Conservation (phyloP, 2,888 invertebrate genomes). For the Agonopterix arenella region DNA sequence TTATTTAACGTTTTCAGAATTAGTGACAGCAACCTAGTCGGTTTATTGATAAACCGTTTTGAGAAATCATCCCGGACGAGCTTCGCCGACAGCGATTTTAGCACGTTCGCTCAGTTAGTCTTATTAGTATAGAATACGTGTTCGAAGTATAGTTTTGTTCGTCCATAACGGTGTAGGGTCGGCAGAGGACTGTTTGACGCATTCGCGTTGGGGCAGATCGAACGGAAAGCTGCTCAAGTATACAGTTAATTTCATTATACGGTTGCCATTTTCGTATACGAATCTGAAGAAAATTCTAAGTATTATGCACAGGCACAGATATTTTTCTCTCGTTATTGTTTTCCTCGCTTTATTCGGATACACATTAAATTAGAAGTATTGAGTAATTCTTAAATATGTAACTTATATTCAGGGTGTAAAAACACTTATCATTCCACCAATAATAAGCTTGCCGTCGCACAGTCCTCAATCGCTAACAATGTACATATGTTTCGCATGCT, state of each 20-base stretch:
- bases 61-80: constrained; percentile 18
- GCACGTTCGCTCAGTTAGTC: constrained; percentile 25
- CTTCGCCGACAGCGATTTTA: constrained; percentile 18
- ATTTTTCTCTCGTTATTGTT: too few species aligned
- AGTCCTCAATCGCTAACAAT: constrained; percentile 3
- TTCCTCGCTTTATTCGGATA: too few species aligned
- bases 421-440: background rate
- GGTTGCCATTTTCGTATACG: too few species aligned
- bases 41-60: constrained; percentile 32
- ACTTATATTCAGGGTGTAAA: background rate
- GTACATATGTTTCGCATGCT: background rate
- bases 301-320: too few species aligned
- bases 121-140: background rate
- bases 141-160: background rate
- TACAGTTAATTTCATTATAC: too few species aligned
- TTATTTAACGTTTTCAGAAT: constrained; percentile 26
- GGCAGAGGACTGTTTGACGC: background rate
- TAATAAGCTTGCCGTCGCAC: background rate
- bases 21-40: constrained; percentile 23
- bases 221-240: too few species aligned
- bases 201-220: background rate
- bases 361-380: too few species aligned
- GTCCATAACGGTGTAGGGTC: constrained; percentile 7
- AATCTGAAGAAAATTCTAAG: too few species aligned
- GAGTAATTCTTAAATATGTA: too few species aligned